phyloP scores from a whole-genome alignment of 2,888 invertebrate genomes.

The Dione juno region DNA sequence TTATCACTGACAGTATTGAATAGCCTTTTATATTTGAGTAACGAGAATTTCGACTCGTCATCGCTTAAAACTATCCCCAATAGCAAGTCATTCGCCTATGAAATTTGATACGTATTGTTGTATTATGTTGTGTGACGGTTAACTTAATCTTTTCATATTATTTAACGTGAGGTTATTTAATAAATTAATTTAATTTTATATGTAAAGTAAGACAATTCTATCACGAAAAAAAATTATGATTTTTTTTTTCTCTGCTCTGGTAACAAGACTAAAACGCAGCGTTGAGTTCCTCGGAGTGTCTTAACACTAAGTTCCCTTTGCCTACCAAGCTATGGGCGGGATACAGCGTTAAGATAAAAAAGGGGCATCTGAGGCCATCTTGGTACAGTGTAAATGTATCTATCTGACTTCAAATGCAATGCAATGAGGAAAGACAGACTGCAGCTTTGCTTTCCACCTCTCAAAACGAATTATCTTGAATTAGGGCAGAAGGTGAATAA shows the following conservation, averaged over 20 bases:
- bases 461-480: too few species aligned
- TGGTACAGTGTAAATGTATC: not conserved
- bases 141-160: not conserved
- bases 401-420: not conserved
- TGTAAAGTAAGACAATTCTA: not conserved
- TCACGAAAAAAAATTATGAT: not conserved
- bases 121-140: constrained; percentile 7
- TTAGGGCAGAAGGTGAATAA: too few species aligned
- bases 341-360: too few species aligned
- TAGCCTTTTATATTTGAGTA: constrained; percentile 62
- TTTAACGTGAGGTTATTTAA: not conserved
- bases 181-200: not conserved
- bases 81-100: constrained; percentile 32
- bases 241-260: not conserved
- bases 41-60: constrained; percentile 60
- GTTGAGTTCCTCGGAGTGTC: not conserved
- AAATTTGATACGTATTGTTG: constrained; percentile 33
- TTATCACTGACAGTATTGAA: constrained; percentile 47
- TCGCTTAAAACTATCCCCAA: constrained; percentile 53
- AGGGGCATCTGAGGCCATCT: too few species aligned
- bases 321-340: not conserved
- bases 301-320: not conserved
- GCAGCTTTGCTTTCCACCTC: too few species aligned
- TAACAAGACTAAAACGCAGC: not conserved
- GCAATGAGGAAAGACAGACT: too few species aligned